Evolutionary conservation across 2,113 vertebrate species (phyloP), one percentile per base, ranked within the genome.

Genomic region (Meriones unguiculatus): DNA sequence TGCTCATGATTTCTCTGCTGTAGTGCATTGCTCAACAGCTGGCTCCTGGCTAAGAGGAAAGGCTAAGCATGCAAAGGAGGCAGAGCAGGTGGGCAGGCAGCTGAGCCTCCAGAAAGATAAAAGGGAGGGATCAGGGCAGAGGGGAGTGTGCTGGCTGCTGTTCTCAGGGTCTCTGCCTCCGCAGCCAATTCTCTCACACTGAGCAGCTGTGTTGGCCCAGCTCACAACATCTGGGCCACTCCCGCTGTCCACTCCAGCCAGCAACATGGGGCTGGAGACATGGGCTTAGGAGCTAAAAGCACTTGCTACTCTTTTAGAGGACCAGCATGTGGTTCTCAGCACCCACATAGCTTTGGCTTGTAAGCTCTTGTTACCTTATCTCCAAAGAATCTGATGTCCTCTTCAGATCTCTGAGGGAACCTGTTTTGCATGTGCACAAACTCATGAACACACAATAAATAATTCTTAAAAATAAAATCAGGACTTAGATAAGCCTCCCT

Each of bases 111-210:
- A 67, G 73, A 52, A 6, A 72, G 28, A 8, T 11, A 13, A 3
- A 0, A 0, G 20, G 20, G 35, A 59, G 20, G 18, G 22, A 0
- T 8, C 10, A 7, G 17, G 6, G 46, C 5, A 1, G 64, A 64
- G 54, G 28, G 52, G 8, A 38, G 32, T 46, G 7, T 4, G 13
- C 7, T 14, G 38, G 50, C 62, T 59, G 41, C 2, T 17, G 15
- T 9, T 52, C 50, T 87, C 9, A 0, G 65, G 32, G 25, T 57
- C 87, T 77, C 90, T 46, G 57, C 41, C 11, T 75, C 62, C 38
- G 0, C 17, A 0, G 0, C 82, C 41, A 11, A 0, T 14, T 54
- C 28, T 54, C 62, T 57, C 64, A 30, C 15, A 22, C 75, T 3
- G 22, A 30, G n/a, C 38, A 30, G n/a, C 38, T 46, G 46, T 38